Conservation (phyloP, 2,113 vertebrate species). For the Azemiops feae region DNA sequence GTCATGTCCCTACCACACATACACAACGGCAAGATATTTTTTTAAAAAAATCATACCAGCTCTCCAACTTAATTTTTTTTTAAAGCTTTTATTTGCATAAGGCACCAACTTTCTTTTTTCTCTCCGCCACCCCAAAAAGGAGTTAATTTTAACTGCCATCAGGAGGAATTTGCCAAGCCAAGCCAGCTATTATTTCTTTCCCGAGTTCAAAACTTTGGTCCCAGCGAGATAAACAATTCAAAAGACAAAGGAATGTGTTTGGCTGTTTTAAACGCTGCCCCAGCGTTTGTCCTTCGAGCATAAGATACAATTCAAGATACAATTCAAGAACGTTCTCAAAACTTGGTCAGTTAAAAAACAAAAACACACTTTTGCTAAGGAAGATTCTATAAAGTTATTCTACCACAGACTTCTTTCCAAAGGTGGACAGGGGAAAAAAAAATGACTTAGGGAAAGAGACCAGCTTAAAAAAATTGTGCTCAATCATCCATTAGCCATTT, state of each 20-base stretch:
- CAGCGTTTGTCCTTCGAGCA: neutral
- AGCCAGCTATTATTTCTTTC: neutral
- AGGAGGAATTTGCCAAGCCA: neutral
- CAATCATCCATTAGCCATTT: neutral
- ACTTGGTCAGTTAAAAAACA: neutral
- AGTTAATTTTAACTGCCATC: neutral
- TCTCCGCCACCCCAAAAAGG: neutral
- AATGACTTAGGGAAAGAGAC: neutral
- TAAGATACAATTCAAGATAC: too few species aligned
- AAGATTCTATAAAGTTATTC: neutral
- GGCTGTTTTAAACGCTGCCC: neutral
- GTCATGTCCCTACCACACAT: too few species aligned
- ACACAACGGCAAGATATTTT: neutral
- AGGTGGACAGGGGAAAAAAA: too few species aligned
- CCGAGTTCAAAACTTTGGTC: neutral
- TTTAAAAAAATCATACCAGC: neutral
- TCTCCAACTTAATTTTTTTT: neutral
- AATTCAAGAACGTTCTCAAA: neutral
- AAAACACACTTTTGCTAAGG: neutral
- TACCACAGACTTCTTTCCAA: neutral
- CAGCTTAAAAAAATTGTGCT: neutral
- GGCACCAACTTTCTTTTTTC: neutral
- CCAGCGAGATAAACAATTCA: neutral
- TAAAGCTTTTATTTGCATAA: neutral
- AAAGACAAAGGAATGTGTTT: neutral